Base-by-base conservation (phyloP, 2,888 invertebrate genomes). In the Acanthosepion lycidas region DNA sequence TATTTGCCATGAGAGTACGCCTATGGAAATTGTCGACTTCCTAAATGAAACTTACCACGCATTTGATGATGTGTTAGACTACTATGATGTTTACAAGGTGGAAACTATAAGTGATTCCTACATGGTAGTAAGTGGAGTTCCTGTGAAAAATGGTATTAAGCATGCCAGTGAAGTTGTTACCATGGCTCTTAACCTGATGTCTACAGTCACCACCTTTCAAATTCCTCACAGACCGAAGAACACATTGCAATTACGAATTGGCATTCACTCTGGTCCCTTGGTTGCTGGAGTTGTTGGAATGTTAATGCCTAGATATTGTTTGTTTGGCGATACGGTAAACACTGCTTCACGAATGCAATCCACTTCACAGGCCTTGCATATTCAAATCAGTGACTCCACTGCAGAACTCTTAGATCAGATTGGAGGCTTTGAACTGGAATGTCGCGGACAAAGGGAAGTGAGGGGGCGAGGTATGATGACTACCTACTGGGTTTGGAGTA, bases 401-500 rank as follows among this genome's bases (percentile, higher is more conserved):
- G 96, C 96, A 12, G 95, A 95, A 42, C 96, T 96, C 51, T 94
- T 96, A 48, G 95, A 95, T 53, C 95, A 95, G 92, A 93, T 96
- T 12, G 96, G 95, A 42, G 96, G 96, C 20, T 96, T 95, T 94
- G 93, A 95, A 48, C 91, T 96, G n/a, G 95, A 96, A n/a, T 95
- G 95, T 93, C 95, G 96, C 94, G 96, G 96, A 94, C 95, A 95
- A 51, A 95, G 95, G 95, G 95, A 96, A 95, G 96, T 96, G 12
- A 96, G 96, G 26, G 93, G 93, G 0, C 48, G 48, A 6, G 93
- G 93, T 6, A 9, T 49, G 9, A 96, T 96, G 95, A 97, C 96
- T 91, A 97, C 97, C 6, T 97, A 97, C 95, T 97, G 97, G 97
- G 95, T 97, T 55, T 95, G 96, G 94, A 97, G 97, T 20, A 97